Evolutionary conservation across 1,140 invertebrate genomes (phyloP).

Genomic region (Orchesella cincta): DNA sequence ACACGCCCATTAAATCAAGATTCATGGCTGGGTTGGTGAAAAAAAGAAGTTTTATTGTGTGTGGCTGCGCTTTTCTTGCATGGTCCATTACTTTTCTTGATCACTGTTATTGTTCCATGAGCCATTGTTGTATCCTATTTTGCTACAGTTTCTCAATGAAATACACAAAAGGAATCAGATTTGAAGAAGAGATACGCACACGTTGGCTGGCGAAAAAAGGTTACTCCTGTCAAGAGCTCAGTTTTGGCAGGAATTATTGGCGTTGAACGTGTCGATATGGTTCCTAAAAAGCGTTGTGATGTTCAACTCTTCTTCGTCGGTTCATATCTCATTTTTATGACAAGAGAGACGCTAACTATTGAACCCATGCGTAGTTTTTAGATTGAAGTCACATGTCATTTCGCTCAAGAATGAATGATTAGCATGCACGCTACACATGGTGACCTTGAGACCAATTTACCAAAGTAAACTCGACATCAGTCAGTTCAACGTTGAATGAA

Average conservation of each 20-base stretch:
- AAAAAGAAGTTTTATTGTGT: background rate
- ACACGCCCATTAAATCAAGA: conserved; percentile 21
- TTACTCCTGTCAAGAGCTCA: no score
- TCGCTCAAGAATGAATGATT: background rate
- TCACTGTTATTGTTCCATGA: background rate
- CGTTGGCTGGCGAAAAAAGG: background rate
- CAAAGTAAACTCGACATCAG: background rate
- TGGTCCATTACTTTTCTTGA: background rate
- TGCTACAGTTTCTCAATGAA: background rate
- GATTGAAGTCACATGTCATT: conserved; percentile 3
- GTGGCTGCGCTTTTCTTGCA: background rate
- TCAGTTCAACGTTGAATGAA: conserved; percentile 3
- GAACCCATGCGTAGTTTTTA: background rate
- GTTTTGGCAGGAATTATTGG: no score
- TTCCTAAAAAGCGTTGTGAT: background rate
- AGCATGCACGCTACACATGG: background rate
- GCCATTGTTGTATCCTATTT: background rate
- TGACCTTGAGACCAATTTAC: conserved; percentile 20
- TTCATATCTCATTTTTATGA: no score
- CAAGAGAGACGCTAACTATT: no score
- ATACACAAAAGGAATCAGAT: background rate
- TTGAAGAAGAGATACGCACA: background rate
- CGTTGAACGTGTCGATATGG: no score
- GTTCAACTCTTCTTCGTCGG: no score
- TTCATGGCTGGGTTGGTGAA: background rate